Evolutionary conservation across 2,113 vertebrate species (phyloP).

Genomic region (Glaucidium brasilianum): DNA sequence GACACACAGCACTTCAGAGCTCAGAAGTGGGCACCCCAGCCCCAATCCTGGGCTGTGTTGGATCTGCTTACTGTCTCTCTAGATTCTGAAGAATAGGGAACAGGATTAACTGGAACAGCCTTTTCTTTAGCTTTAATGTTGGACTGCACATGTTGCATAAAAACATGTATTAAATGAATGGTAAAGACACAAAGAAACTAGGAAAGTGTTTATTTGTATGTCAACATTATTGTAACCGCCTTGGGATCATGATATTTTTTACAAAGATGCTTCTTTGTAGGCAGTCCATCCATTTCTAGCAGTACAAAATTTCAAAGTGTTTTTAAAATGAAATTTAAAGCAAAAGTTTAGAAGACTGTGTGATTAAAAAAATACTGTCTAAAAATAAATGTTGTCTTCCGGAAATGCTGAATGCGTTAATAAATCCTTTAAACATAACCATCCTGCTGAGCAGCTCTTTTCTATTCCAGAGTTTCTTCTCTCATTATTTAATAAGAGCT

Average conservation of each 20-base stretch:
- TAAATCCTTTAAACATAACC: background rate
- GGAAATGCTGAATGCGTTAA: background rate
- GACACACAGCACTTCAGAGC: background rate
- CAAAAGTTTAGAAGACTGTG: background rate
- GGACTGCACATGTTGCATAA: fast-evolving
- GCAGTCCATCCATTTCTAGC: background rate
- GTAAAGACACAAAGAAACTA: background rate
- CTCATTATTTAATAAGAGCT: background rate
- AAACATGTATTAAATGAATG: background rate
- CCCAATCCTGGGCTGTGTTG: fast-evolving
- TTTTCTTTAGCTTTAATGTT: background rate
- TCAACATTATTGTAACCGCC: background rate
- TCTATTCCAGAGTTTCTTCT: background rate
- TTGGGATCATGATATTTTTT: background rate
- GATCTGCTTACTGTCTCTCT: too few relatives aligned
- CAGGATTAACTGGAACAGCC: background rate
- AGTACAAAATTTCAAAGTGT: background rate
- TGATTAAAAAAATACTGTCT: background rate
- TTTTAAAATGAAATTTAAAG: background rate
- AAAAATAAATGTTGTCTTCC: background rate
- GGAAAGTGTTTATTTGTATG: background rate
- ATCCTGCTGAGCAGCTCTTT: background rate
- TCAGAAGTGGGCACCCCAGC: background rate
- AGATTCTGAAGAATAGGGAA: background rate
- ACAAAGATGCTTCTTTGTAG: background rate